Conservation (phyloP, 2,888 invertebrate genomes). For the Rotaria macrura region DNA sequence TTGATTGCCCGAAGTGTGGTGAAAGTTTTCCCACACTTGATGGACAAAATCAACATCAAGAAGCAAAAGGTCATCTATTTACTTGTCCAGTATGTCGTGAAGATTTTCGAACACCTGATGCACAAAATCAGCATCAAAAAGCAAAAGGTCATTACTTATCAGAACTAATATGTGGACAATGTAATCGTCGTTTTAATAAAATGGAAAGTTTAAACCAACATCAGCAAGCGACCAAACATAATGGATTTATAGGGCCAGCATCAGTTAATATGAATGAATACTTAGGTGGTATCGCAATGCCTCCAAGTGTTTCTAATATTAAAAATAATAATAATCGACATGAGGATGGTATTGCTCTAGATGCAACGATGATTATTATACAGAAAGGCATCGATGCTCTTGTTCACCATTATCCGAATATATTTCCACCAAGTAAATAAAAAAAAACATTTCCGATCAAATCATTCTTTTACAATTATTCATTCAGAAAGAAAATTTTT, state of each 20-base stretch:
- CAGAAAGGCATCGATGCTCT: neutral
- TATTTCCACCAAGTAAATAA: neutral
- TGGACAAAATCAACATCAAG: neutral
- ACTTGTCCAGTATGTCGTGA: neutral
- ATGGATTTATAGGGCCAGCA: neutral
- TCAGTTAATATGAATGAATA: neutral
- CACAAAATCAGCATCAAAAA: no score
- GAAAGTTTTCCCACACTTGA: neutral
- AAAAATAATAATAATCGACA: neutral
- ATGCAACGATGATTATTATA: neutral
- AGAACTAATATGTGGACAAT: neutral
- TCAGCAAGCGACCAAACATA: neutral
- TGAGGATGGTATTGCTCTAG: neutral
- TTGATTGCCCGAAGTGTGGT: neutral
- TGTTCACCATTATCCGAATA: neutral
- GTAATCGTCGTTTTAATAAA: neutral
- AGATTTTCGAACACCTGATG: no score
- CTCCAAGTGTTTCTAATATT: neutral
- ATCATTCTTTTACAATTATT: neutral
- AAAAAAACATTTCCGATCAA: neutral
- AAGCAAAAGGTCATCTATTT: neutral
- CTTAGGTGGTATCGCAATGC: neutral
- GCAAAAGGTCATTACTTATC: neutral
- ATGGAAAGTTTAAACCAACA: neutral
- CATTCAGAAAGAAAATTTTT: neutral